Base-by-base conservation (phyloP, 2,888 invertebrate species). In the Ariolimax columbianus region DNA sequence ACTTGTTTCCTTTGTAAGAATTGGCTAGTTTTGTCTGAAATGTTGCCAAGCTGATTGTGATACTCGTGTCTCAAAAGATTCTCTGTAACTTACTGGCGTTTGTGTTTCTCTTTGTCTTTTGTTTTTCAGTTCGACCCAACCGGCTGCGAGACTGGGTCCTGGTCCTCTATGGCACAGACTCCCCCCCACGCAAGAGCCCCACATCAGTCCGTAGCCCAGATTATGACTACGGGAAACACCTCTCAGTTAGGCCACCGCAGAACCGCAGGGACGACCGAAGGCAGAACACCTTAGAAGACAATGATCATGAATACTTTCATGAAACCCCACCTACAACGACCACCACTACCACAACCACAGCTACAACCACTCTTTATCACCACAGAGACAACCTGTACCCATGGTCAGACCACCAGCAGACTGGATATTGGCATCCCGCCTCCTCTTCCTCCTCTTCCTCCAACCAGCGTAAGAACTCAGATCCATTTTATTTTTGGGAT, bases 131-230 rank as follows among this genome's bases (percentile, higher is more conserved):
- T 88, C 90, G 89, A 40, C 88, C 90, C 84, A 97, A 97, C 86
- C 96, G 97, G 88, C 96, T 98, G 91, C 97, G 97, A 95, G 97
- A 97, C 94, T 98, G 98, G 98, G 97, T 97, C 87, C 95, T 98
- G 94, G 96, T 97, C 93, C 96, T 98, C 94, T 97, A 98, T 94
- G 98, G 98, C 91, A 98, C 98, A 86, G 96, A 92, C 80, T 89
- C 89, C 43, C 89, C 91, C 86, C 91, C 92, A 47, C 90, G 90
- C 88, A 89, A 90, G 77, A 89, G 89, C 55, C 90, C 90, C 63
- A 90, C 90, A 26, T 90, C 89, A 23, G 89, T 88, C 30, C 87
- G 88, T 66, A 88, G 86, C 70, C 79, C 87, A 40, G 36, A 66
- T 47, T 82, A 78, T 75, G 68, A 59, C 81, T 82, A 51, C 47